Conservation (phyloP, 2,888 invertebrate genomes). For the Prosopocoilus inquinatus region DNA sequence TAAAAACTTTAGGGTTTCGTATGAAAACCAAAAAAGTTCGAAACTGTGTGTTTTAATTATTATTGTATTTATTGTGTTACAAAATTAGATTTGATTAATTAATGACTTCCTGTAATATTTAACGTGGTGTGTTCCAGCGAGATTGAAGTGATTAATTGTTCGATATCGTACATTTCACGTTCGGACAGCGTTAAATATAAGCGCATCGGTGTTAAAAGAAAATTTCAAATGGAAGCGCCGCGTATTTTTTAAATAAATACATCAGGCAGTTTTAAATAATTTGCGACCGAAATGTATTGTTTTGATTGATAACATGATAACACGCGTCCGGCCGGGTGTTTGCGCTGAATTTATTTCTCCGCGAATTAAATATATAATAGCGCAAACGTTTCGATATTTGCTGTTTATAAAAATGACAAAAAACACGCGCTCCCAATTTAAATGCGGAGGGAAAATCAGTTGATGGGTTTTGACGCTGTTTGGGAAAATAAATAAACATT, state of each 20-base stretch:
- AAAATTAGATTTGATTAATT: no score
- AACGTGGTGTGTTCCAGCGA: no score
- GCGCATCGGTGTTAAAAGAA: no score
- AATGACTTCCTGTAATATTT: no score
- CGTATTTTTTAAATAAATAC: not conserved
- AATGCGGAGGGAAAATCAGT: conserved; percentile 5
- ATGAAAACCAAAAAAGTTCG: no score
- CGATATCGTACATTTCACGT: no score
- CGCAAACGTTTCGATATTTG: conserved; percentile 8
- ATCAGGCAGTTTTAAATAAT: not conserved
- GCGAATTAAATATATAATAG: conserved; percentile 8
- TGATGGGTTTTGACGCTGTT: conserved; percentile 13
- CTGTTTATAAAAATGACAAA: conserved; percentile 19
- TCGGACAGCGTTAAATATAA: no score
- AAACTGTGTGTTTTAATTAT: no score
- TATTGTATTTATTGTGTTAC: no score
- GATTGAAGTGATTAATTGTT: no score
- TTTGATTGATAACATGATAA: conserved; percentile 3
- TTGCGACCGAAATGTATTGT: not conserved
- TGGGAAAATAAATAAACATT: conserved; percentile 16
- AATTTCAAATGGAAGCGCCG: no score
- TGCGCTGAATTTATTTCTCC: conserved; percentile 3
- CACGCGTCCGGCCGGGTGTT: not conserved
- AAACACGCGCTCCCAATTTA: not conserved
- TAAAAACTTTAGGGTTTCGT: no score